A percentile compares a stretch with the other conserved stretches of the same genome.
Conservation (phyloP, 2,888 invertebrate species). For the Eueremaeus valkanovi region DNA sequence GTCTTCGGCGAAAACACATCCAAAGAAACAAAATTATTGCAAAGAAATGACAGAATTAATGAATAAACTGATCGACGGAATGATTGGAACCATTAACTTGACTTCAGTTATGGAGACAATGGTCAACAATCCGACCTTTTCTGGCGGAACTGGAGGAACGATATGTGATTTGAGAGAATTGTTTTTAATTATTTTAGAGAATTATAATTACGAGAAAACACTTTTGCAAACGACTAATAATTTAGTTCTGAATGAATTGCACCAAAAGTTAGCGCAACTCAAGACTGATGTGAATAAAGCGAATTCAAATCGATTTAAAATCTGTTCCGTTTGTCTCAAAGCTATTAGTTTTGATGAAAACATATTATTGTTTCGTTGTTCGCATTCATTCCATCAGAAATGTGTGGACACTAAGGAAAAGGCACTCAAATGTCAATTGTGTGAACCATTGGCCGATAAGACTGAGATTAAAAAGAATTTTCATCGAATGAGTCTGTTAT, state of each 20-base stretch:
- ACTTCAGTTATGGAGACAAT: constrained; percentile 25
- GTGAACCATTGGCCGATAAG: constrained; percentile 1
- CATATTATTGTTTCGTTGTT: constrained; percentile 38
- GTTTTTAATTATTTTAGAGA: constrained; percentile 64
- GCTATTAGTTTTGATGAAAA: not conserved
- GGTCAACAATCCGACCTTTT: constrained; percentile 3
- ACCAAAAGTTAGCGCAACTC: constrained; percentile 54
- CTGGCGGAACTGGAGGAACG: constrained; percentile 51
- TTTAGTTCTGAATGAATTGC: constrained; percentile 66
- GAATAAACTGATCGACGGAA: constrained; percentile 23
- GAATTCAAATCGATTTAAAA: constrained; percentile 50
- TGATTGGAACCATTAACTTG: constrained; percentile 6
- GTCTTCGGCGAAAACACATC: not conserved
- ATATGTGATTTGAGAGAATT: constrained; percentile 58
- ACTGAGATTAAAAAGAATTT: not conserved
- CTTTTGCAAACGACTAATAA: constrained; percentile 65
- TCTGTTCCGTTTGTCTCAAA: constrained; percentile 52
- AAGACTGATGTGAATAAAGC: constrained; percentile 52
- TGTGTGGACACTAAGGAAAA: constrained; percentile 36
- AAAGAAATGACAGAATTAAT: constrained; percentile 24
- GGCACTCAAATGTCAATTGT: not conserved
- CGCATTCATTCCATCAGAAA: constrained; percentile 44
- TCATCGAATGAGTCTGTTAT: not conserved
- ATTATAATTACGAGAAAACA: constrained; percentile 70
- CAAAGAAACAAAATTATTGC: not conserved